Evolutionary conservation across 2,888 invertebrate genomes (phyloP), one percentile per base, ranked within the genome.

Genomic region (Smittia aterrima): DNA sequence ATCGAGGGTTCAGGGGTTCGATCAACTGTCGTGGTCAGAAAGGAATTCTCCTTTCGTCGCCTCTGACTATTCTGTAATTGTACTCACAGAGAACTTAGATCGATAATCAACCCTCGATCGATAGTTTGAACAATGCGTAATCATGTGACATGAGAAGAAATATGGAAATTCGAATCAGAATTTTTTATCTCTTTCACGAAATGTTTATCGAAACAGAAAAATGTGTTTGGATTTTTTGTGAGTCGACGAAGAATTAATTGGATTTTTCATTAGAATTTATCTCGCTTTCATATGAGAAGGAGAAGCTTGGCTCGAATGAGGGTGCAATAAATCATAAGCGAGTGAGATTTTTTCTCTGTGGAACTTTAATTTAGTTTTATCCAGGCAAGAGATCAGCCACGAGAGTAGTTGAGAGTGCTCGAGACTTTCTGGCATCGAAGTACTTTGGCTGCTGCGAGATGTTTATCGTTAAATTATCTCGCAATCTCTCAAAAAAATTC

Each of bases 111-210:
- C 47, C 47, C 47, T 47, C 20, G 9, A 9, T 9, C 18, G 11
- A 16, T 18, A 16, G 1, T 16, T 20, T 40, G 16, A 41, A 25
- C 22, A 70, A 1, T 70, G 22, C 27, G 40, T 22, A 67, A 67
- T 40, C 27, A 67, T 22, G 66, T 66, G 66, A 66, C 66, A 66
- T 13, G 27, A 27, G 32, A 27, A 18, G 22, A 58, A 58, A 58
- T 58, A 58, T 58, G 18, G 22, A 58, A 58, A 58, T 58, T 22
- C 20, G 3, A 58, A 58, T 58, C 58, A 18, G 58, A 58, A 13
- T 58, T 58, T 58, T 58, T 58, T 58, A 58, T 58, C 18, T 58
- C 58, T 22, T 22, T 22, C 58, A 22, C 2, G 47, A 47, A 47
- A 58, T 58, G 58, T 22, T 47, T 47, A n/a, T n/a, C 11, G 11